Base-by-base conservation (phyloP, 2,113 vertebrate genomes). In the Gadus chalcogrammus region DNA sequence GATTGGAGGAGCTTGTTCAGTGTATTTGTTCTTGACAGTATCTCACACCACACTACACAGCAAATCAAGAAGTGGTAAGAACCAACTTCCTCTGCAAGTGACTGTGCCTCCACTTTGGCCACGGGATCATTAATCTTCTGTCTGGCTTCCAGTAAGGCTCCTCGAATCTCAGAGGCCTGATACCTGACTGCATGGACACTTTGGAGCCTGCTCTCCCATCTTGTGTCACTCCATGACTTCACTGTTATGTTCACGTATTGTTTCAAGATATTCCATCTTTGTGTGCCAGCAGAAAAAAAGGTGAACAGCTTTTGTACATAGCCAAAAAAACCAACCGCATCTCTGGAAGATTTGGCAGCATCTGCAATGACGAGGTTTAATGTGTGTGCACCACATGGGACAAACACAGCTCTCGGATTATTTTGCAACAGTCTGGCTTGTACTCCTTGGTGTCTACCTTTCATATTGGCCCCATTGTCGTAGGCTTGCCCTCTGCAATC, bases 381-480 rank as follows among this genome's bases (percentile, higher is more conserved):
- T 20, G 52, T 75, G 65, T 69, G 70, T 24, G 72, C 67, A 15
- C 42, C 64, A 66, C 75, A 75, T 48, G 71, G 65, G 20, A 83
- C 59, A 12, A 65, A 70, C 56, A 77, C 60, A 17, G 70, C 74
- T 55, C 59, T 67, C 18, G 42, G 20, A 52, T 75, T 52, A 35
- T 55, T 13, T 31, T 67, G 60, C 7, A 66, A 38, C 24, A 78
- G 2, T 17, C 63, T 65, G 9, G 74, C 31, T 52, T 79, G n/a
- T n/a, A n/a, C n/a, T n/a, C n/a, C n/a, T n/a, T n/a, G 67, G 18
- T 72, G 69, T 17, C 61, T 62, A 1, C 71, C 79, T 31, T 76
- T 86, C 71, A 78, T 77, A 58, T 79, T 84, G 9, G 66, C 73
- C 2, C 70, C 17, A n/a, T n/a, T n/a, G n/a, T 80, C 67, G 68